Conservation (phyloP, 2,797 vertebrate species). For the Brotula barbata region DNA sequence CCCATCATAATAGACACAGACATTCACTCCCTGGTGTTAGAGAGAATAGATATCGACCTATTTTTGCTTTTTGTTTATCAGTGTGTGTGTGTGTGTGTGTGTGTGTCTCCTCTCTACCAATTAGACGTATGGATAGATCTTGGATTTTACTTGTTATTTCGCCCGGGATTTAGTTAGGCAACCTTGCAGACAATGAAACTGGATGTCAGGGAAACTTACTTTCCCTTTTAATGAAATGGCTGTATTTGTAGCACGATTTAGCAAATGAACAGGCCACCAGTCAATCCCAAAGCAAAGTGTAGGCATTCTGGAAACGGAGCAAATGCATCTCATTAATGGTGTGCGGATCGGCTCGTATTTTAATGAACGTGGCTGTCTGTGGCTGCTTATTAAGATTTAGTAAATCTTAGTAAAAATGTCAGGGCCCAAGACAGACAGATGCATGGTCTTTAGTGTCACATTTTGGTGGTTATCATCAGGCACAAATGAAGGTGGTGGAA, state of each 20-base stretch:
- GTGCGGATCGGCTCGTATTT: not conserved
- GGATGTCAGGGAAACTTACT: conserved; percentile 18
- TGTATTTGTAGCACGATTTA: conserved; percentile 33
- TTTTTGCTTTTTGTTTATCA: conserved; percentile 25
- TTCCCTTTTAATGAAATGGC: conserved; percentile 16
- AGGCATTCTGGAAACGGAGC: conserved; percentile 17
- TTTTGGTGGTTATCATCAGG: not conserved
- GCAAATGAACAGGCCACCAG: conserved; percentile 21
- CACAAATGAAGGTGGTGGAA: not conserved
- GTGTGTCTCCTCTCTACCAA: conserved; percentile 15
- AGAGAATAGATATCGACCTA: conserved; percentile 3
- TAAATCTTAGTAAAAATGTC: not conserved
- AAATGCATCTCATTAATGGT: conserved; percentile 34
- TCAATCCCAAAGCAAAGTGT: conserved; percentile 11
- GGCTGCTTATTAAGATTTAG: not conserved
- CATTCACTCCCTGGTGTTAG: conserved; percentile 2
- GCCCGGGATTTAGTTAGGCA: conserved; percentile 22
- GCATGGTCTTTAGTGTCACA: conserved; percentile 10
- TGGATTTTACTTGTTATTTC: conserved; percentile 4
- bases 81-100: not conserved
- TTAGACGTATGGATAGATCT: conserved; percentile 1
- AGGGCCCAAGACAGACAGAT: conserved; percentile 1
- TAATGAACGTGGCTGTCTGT: not conserved
- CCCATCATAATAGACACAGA: conserved; percentile 13
- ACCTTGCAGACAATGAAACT: conserved; percentile 9